Base-by-base conservation (phyloP, 92 coral and sea anemone genomes). In the Bergia puertoricense region DNA sequence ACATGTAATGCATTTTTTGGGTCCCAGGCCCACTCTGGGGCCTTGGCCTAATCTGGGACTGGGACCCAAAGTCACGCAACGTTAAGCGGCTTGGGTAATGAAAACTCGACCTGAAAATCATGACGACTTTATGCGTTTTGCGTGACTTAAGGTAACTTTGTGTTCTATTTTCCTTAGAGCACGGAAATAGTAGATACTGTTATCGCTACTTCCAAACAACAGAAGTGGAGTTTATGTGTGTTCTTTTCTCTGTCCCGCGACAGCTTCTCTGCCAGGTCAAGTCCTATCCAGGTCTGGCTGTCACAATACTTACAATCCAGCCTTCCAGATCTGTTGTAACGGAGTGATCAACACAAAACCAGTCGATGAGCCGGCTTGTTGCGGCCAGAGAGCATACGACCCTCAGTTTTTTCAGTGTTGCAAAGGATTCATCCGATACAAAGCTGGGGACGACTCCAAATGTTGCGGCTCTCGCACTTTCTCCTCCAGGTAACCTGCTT, bases 321-420 rank as follows among this genome's bases (percentile, higher is more conserved):
- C 48, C 23, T 76, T 40, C 54, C 44, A 45, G n/a, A 18, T 76
- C 80, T 76, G 80, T n/a, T 76, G 80, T 45, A 42, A 76, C 46
- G 80, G 80, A 43, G 80, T 18, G 8, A 11, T 76, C 22, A 41
- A 45, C 15, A 23, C 8, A 9, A 76, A 76, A 14, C 80, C 80
- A n/a, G 48, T 40, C 8, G 80, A 16, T 18, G 54, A 39, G n/a
- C 46, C 80, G 8, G 80, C 46, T 42, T 76, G 80, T 37, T 76
- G 54, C 36, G 80, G 80, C 8, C 80, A 40, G 10, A 39, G 30
- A 42, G 48, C 80, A 4, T 42, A 76, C 80, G 80, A 76, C 11
- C n/a, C 48, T 8, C 44, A 42, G 30, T 76, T 76, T 18, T 76
- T 15, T 6, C 80, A 39, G 30, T 76, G 80, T 9, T 76, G 80